phyloP scores from a whole-genome alignment of 2,888 invertebrate species.

The Sesamia inferens region DNA sequence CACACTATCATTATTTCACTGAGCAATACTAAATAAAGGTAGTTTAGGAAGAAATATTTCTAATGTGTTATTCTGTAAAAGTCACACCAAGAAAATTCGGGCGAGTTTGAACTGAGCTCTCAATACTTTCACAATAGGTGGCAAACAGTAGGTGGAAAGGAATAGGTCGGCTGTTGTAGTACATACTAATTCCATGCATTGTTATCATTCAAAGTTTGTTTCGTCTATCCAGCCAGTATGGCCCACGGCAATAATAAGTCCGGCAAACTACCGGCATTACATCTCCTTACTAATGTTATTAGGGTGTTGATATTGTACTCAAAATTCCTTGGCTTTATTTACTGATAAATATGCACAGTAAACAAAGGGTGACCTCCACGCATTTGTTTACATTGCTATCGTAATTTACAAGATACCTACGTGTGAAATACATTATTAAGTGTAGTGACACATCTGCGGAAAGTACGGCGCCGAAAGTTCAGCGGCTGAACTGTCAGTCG shows the following conservation, averaged over 20 bases:
- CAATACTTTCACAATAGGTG: too few species aligned
- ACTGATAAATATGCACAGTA: slow-evolving; percentile 21
- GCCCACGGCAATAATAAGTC: slow-evolving; percentile 5
- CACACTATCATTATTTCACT: neutral
- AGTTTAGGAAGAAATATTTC: slow-evolving; percentile 1
- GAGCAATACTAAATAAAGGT: slow-evolving; percentile 1
- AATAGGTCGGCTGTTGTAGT: neutral
- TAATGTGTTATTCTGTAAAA: too few species aligned
- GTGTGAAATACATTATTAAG: slow-evolving; percentile 41
- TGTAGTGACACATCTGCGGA: too few species aligned
- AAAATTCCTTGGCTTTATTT: slow-evolving; percentile 41
- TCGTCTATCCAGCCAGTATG: neutral
- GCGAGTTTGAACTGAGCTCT: too few species aligned
- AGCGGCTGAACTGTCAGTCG: too few species aligned
- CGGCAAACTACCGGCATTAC: slow-evolving; percentile 13
- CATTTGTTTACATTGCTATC: slow-evolving; percentile 31
- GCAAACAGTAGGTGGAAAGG: too few species aligned
- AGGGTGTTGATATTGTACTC: slow-evolving; percentile 39
- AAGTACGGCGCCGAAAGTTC: too few species aligned
- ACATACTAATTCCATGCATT: slow-evolving; percentile 11
- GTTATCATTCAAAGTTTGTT: neutral
- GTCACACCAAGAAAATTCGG: too few species aligned
- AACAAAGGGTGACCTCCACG: slow-evolving; percentile 54
- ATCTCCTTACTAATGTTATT: slow-evolving; percentile 20
- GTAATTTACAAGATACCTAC: slow-evolving; percentile 34